These are phyloP conservation scores for Deilephila porcellus DNA, from an alignment of 2,888 invertebrate genomes.

Conservation along the genomic window DNA sequence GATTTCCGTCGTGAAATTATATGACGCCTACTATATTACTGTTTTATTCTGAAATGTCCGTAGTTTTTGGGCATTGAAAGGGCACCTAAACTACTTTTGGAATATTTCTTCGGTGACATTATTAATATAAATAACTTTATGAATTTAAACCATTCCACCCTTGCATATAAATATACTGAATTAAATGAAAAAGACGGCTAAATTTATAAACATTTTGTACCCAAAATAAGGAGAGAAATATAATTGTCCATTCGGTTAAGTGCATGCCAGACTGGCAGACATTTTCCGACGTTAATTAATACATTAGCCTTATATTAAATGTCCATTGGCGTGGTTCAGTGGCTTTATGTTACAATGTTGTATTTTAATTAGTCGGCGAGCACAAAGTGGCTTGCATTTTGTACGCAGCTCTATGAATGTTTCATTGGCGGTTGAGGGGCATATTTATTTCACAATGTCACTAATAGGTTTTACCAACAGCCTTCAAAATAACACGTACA, in stretches of 20 bases:
- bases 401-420: constrained; percentile 42
- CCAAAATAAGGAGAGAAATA: not conserved
- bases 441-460: constrained; percentile 38
- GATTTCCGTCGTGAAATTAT: constrained; percentile 62
- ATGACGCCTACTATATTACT: constrained; percentile 62
- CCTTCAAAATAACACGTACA: not conserved
- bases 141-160: not conserved
- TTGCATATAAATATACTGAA: not conserved
- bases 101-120: not conserved
- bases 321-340: constrained; percentile 53
- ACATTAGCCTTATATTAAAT: constrained; percentile 54
- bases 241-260: constrained; percentile 37
- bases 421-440: constrained; percentile 37
- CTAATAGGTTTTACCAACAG: constrained; percentile 17
- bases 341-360: constrained; percentile 65
- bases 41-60: constrained; percentile 51
- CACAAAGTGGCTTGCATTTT: constrained; percentile 56
- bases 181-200: not conserved
- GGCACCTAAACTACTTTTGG: constrained; percentile 10
- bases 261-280: constrained; percentile 42
- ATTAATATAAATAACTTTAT: too few relatives aligned
- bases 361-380: constrained; percentile 66
- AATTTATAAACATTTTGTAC: not conserved
- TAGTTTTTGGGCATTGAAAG: not conserved
- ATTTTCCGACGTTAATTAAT: constrained; percentile 56